phyloP scores from a whole-genome alignment of 2,888 invertebrate genomes.

The Trissonchulus latispiculum region DNA sequence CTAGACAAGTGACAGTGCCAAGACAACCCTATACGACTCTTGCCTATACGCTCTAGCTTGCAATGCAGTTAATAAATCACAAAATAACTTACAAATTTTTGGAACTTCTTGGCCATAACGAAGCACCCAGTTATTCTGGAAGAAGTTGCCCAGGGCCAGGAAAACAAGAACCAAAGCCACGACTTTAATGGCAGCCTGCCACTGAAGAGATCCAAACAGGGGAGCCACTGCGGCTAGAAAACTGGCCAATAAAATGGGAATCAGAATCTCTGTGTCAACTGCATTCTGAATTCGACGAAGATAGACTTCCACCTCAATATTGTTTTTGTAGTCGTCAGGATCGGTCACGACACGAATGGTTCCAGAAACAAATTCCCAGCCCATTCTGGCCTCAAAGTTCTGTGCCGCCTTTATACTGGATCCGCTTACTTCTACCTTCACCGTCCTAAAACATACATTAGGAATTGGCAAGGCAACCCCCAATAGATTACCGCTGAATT shows the following conservation, averaged over 20 bases:
- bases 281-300: neutral
- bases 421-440: neutral
- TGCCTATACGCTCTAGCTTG: too few relatives aligned
- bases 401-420: neutral
- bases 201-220: neutral
- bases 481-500: too few relatives aligned
- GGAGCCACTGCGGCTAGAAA: slow-evolving; percentile 16
- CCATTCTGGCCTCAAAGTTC: neutral
- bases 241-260: slow-evolving; percentile 7
- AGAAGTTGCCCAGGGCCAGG: slow-evolving; percentile 1
- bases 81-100: slow-evolving; percentile 11
- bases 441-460: neutral
- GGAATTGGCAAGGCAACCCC: too few relatives aligned
- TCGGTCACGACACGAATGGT: neutral
- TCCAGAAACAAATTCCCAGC: neutral
- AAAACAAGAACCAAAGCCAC: neutral
- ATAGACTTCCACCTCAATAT: neutral
- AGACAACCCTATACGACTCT: too few relatives aligned
- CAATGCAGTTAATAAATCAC: too few relatives aligned
- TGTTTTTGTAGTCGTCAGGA: neutral
- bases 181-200: slow-evolving; percentile 15
- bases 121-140: neutral
- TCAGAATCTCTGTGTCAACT: slow-evolving; percentile 1
- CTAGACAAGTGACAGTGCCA: too few relatives aligned
- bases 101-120: neutral